Percentiles rank a stretch among this genome's conserved stretches.
Conservation (phyloP, 2,888 invertebrate genomes). For the Caenorhabditis afra region DNA sequence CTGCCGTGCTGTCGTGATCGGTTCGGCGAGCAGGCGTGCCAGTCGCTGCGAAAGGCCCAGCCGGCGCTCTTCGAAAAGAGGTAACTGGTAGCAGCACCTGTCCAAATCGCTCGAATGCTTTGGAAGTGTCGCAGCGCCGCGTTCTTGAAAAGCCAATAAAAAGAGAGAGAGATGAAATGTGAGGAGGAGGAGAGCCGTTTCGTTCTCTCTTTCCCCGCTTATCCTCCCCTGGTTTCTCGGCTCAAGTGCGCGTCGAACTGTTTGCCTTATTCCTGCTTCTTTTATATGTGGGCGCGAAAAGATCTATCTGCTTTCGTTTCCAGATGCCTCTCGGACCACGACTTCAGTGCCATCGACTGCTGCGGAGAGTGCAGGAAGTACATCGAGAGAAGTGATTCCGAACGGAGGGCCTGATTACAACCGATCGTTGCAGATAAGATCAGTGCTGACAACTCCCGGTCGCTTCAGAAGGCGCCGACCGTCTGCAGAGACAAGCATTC, state of each 20-base stretch:
- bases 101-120: constrained; percentile 11
- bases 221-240: constrained; percentile 10
- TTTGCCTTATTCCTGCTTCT: constrained; percentile 37
- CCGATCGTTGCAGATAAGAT: constrained; percentile 69
- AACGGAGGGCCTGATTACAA: neutral
- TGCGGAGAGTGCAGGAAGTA: constrained; percentile 72
- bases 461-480: constrained; percentile 64
- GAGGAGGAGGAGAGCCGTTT: constrained; percentile 27
- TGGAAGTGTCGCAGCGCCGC: neutral
- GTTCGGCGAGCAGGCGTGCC: constrained; percentile 71
- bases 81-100: constrained; percentile 25
- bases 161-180: constrained; percentile 13
- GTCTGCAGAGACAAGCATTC: constrained; percentile 72
- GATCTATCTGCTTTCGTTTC: constrained; percentile 27
- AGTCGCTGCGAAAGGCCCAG: constrained; percentile 68
- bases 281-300: constrained; percentile 47
- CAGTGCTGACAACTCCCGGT: constrained; percentile 65
- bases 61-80: constrained; percentile 69
- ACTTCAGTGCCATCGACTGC: constrained; percentile 72
- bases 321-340: constrained; percentile 72
- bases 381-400: constrained; percentile 65
- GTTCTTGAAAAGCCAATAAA: constrained; percentile 36
- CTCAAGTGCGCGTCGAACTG: constrained; percentile 40
- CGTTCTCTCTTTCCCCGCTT: constrained; percentile 16
- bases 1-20: constrained; percentile 74